phyloP scores from a whole-genome alignment of 2,888 invertebrate species.

The Drosophila mayaguana region DNA sequence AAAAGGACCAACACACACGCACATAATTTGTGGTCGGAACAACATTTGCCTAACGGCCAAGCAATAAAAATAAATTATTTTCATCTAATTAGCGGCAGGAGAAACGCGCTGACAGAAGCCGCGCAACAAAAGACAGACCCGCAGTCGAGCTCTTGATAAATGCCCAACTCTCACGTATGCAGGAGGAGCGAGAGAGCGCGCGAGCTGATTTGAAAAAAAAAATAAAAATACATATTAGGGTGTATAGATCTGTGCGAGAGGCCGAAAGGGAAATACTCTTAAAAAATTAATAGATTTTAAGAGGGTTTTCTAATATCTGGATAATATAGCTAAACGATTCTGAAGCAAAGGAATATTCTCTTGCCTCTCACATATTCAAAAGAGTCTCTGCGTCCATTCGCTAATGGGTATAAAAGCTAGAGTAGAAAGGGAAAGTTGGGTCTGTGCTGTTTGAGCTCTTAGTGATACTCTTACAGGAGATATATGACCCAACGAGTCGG shows the following conservation, averaged over 20 bases:
- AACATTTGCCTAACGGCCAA: slow-evolving; percentile 54
- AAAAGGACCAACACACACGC: slow-evolving; percentile 1
- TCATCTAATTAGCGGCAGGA: slow-evolving; percentile 66
- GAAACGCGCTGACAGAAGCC: slow-evolving; percentile 26
- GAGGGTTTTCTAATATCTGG: neutral
- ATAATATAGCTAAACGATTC: neutral
- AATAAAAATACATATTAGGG: neutral
- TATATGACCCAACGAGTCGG: slow-evolving; percentile 50
- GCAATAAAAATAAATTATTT: slow-evolving; percentile 75
- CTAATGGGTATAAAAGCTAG: neutral
- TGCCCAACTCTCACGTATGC: slow-evolving; percentile 43
- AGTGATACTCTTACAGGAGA: slow-evolving; percentile 39
- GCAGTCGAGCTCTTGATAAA: slow-evolving; percentile 40
- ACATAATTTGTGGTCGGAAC: slow-evolving; percentile 41
- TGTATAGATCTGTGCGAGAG: neutral
- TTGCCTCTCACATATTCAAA: neutral
- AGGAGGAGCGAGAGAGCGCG: neutral
- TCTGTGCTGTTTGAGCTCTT: slow-evolving; percentile 11
- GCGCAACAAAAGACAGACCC: slow-evolving; percentile 13
- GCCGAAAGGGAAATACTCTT: slow-evolving; percentile 7
- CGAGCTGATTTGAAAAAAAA: slow-evolving; percentile 7
- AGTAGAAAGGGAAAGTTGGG: slow-evolving; percentile 46
- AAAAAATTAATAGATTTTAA: neutral
- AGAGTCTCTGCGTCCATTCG: neutral
- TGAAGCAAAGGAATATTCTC: neutral